Base-by-base conservation (phyloP, 2,888 invertebrate species). In the Amphimallon solstitiale region DNA sequence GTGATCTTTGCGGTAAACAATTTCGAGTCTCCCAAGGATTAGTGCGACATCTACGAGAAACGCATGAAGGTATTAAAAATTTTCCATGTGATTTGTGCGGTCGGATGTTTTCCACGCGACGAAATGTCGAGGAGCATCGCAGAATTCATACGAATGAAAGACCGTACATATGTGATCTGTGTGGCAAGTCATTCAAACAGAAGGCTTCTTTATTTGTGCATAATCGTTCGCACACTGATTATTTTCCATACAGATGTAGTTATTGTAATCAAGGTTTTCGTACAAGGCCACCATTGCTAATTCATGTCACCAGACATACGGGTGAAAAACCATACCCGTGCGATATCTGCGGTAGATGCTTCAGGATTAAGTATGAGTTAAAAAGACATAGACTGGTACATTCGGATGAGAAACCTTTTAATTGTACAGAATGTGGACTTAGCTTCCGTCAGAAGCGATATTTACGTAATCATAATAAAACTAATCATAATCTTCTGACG, bases 11-110 rank as follows among this genome's bases (percentile, higher is more conserved):
- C 77, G 89, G 89, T 1, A 88, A 88, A 72, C 86, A 86, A 75
- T 90, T 90, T 79, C 83, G 89, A 17, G 86, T 89, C n/a, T 87
- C 87, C 12, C 86, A 86, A 78, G 89, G 89, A 0, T 79, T 90
- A 21, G 85, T 85, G 48, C 82, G 89, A 0, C 90, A 90, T 74
- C 73, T 89, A 19, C 83, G 85, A 17, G 88, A 89, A 72, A 89
- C 89, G 1, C 90, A 90, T 79, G 86, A 86, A 71, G 84, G 86
- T 1, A 82, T 86, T 2, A 87, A 87, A 68, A 86, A 87, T 12
- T 86, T 86, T 76, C 77, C 85, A 0, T 90, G 90, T 79, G 82
- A 84, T 63, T 73, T 85, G 19, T 89, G 89, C 77, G 82, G 82
- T 0, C 83, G 85, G 15, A 86, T 81, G 79, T 89, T 89, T 76